Percentiles rank a stretch among this genome's conserved stretches.
phyloP scores from a whole-genome alignment of 2,113 vertebrate species.

The Amia ocellicauda region DNA sequence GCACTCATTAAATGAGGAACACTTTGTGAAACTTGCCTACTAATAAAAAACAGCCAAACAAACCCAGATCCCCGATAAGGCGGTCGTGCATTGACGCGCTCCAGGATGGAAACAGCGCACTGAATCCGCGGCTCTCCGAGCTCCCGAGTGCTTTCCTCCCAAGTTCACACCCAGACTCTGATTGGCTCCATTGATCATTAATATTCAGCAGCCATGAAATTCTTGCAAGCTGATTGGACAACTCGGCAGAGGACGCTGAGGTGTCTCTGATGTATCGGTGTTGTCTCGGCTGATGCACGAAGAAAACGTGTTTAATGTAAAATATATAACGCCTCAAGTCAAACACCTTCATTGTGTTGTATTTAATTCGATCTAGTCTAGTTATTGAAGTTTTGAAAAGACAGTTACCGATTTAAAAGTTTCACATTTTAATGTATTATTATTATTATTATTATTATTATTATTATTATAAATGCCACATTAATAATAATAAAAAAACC shows the following conservation, averaged over 20 bases:
- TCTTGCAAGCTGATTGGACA: slow-evolving; percentile 44
- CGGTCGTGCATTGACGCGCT: slow-evolving; percentile 1
- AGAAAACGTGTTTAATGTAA: no score
- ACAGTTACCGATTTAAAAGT: no score
- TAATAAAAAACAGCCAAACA: not conserved
- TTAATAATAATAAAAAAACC: no score
- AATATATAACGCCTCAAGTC: no score
- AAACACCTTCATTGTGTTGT: no score
- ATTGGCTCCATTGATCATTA: slow-evolving; percentile 42
- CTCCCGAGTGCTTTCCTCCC: slow-evolving; percentile 14
- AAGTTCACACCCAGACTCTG: slow-evolving; percentile 21
- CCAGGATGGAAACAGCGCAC: slow-evolving; percentile 9
- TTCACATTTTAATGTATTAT: no score
- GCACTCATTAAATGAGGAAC: slow-evolving; percentile 21
- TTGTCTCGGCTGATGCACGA: no score
- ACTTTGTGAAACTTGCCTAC: not conserved
- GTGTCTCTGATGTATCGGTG: no score
- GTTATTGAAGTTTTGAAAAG: no score
- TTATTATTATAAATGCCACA: no score
- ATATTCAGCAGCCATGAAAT: slow-evolving; percentile 42
- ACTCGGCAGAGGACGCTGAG: not conserved
- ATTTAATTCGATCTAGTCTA: no score
- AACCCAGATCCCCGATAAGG: slow-evolving; percentile 6
- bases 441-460: no score
- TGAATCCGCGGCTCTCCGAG: slow-evolving; percentile 17